Conservation (phyloP, 37 sponge, comb jelly and placozoan species). For the Mnemiopsis leidyi region DNA sequence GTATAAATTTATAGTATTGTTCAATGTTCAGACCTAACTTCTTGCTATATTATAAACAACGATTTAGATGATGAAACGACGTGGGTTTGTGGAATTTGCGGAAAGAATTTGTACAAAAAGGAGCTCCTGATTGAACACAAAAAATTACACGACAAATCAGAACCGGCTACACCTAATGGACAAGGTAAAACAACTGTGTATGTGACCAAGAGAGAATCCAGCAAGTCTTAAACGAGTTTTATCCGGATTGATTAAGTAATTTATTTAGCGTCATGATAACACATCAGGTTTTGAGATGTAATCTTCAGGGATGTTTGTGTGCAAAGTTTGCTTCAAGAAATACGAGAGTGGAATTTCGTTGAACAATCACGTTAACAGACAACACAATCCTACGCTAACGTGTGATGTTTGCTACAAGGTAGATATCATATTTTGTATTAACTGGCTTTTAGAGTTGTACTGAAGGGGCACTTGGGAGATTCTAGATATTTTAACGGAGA, state of each 20-base stretch:
- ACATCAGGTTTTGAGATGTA: no score
- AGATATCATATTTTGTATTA: not conserved
- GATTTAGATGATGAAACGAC: not conserved
- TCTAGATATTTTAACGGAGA: no score
- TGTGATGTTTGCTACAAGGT: conserved; percentile 13
- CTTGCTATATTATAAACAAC: no score
- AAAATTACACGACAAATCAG: not conserved
- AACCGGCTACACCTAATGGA: not conserved
- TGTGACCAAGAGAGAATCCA: no score
- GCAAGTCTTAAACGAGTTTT: no score
- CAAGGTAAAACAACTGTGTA: no score
- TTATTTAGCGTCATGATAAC: no score
- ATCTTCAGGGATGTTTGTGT: not conserved
- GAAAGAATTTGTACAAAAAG: not conserved
- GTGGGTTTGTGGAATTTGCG: conserved; percentile 34
- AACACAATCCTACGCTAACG: conserved; percentile 21
- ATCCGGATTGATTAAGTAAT: no score
- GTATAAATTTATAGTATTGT: no score
- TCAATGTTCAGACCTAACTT: no score
- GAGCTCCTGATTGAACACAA: not conserved
- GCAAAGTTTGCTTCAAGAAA: not conserved
- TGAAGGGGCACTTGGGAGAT: no score
- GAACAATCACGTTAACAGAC: not conserved
- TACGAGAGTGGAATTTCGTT: not conserved
- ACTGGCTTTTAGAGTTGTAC: no score